These are phyloP conservation scores for Halesus radiatus DNA, from an alignment of 1,140 invertebrate genomes.

Conservation along the genomic window DNA sequence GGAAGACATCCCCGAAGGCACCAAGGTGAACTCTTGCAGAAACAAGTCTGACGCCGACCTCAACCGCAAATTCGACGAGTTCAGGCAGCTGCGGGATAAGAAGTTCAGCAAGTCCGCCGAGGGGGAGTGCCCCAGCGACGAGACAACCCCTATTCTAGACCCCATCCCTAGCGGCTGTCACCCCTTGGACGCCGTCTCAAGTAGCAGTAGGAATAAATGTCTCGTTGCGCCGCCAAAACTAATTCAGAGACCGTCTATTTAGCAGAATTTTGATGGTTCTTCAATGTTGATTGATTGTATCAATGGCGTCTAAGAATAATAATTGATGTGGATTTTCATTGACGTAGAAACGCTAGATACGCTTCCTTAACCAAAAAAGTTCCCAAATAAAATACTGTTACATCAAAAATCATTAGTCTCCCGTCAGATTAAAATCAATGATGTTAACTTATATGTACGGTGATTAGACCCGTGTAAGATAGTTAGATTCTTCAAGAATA, in stretches of 20 bases:
- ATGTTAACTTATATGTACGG: too few species aligned
- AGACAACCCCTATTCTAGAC: slow-evolving; percentile 41
- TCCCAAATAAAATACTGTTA: too few species aligned
- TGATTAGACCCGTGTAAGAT: too few species aligned
- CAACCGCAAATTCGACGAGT: slow-evolving; percentile 67
- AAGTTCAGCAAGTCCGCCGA: slow-evolving; percentile 49
- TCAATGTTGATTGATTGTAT: too few species aligned
- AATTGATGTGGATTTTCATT: too few species aligned
- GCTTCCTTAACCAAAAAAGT: too few species aligned
- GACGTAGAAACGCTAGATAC: too few species aligned
- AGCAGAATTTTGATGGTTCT: slow-evolving; percentile 24
- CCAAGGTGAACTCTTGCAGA: slow-evolving; percentile 60
- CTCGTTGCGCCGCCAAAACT: slow-evolving; percentile 45
- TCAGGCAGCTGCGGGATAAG: slow-evolving; percentile 55
- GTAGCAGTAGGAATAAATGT: slow-evolving; percentile 29
- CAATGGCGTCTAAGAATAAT: too few species aligned
- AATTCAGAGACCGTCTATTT: slow-evolving; percentile 53
- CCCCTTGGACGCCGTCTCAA: slow-evolving; percentile 36
- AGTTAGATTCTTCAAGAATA: too few species aligned
- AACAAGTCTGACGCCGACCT: slow-evolving; percentile 59
- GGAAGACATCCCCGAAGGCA: slow-evolving; percentile 60
- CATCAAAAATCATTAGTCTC: too few species aligned
- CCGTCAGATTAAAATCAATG: too few species aligned
- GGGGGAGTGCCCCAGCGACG: slow-evolving; percentile 55
- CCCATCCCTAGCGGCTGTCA: slow-evolving; percentile 44